These are phyloP conservation scores for Patiria miniata DNA, from an alignment of 35 echinoderm and acorn worm species.

Conservation along the genomic window DNA sequence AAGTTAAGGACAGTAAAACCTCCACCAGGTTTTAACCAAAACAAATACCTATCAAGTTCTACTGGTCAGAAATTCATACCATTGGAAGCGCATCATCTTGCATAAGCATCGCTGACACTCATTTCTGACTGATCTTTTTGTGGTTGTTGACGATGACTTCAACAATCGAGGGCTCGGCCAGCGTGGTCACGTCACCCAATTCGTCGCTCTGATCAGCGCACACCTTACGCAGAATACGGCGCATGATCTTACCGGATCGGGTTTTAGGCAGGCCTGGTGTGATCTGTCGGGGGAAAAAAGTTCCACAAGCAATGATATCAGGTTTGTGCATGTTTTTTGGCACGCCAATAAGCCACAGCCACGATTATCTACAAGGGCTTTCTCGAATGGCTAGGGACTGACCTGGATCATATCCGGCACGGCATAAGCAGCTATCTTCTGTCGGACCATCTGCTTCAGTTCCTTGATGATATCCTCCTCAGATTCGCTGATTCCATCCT, in stretches of 20 bases:
- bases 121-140: slow-evolving; percentile 55
- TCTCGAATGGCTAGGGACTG: neutral
- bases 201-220: slow-evolving; percentile 63
- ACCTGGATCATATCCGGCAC: slow-evolving; percentile 94
- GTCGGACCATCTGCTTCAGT: slow-evolving; percentile 65
- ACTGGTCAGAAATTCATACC: too few species aligned
- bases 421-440: slow-evolving; percentile 92
- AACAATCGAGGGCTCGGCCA: slow-evolving; percentile 92
- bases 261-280: slow-evolving; percentile 95
- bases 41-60: too few species aligned
- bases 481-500: slow-evolving; percentile 71
- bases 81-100: too few species aligned
- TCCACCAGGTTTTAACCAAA: too few species aligned
- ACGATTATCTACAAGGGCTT: too few species aligned
- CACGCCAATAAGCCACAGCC: too few species aligned
- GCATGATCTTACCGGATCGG: slow-evolving; percentile 96
- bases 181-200: slow-evolving; percentile 82
- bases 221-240: slow-evolving; percentile 86
- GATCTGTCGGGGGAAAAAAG: slow-evolving; percentile 36
- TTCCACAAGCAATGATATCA: neutral
- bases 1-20: too few species aligned
- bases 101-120: neutral
- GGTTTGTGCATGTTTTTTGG: too few species aligned
- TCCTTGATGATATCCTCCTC: slow-evolving; percentile 81
- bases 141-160: slow-evolving; percentile 82